phyloP scores from a whole-genome alignment of 1,140 invertebrate genomes.

The Phthorimaea operculella region DNA sequence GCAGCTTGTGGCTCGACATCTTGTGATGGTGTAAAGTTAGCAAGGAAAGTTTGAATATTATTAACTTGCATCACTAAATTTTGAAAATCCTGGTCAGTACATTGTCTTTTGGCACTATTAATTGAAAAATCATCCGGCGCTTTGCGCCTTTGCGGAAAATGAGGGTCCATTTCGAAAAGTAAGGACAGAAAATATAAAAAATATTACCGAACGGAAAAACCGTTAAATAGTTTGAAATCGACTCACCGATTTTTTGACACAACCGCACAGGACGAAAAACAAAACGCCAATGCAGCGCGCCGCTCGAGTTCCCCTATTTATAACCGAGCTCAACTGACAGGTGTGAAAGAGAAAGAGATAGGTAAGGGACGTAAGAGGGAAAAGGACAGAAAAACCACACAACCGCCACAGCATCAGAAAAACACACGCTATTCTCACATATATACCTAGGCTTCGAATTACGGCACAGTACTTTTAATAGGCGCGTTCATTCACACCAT shows the following conservation, averaged over 20 bases:
- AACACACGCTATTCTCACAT: conserved; percentile 3
- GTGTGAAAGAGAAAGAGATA: conserved; percentile 3
- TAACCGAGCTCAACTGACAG: not conserved
- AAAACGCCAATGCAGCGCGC: conserved; percentile 4
- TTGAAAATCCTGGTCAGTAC: not conserved
- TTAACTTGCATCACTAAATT: not conserved
- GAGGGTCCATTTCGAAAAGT: not conserved
- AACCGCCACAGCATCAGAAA: conserved; percentile 5
- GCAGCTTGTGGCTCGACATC: not conserved
- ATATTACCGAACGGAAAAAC: conserved; percentile 7
- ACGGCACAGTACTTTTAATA: conserved; percentile 1
- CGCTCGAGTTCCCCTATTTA: conserved; percentile 2
- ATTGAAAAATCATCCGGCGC: not conserved
- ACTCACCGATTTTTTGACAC: conserved; percentile 1
- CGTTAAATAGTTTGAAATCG: conserved; percentile 4
- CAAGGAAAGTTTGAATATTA: not conserved
- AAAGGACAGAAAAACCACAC: not conserved
- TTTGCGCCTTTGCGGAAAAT: conserved; percentile 3
- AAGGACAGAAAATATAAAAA: not conserved
- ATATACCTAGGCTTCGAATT: conserved; percentile 7
- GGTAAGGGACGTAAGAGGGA: not conserved
- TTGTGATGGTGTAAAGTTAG: not conserved
- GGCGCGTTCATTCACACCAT: too few relatives aligned
- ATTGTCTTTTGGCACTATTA: not conserved
- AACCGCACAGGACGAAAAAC: conserved; percentile 1